Evolutionary conservation across 1,140 invertebrate species (phyloP).

Genomic region (Drosophila kepulauana): DNA sequence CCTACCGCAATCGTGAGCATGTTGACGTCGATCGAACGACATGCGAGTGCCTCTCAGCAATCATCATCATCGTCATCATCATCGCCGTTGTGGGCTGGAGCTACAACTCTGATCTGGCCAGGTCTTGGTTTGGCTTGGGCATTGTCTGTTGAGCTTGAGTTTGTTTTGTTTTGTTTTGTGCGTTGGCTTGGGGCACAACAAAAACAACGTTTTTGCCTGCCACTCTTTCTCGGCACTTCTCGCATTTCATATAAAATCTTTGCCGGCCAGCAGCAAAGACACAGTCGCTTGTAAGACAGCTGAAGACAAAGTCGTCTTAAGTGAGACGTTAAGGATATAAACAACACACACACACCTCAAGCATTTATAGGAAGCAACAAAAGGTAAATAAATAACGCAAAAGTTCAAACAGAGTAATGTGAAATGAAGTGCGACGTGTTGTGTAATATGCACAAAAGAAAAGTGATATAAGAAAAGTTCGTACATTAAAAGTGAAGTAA

Average conservation of each 20-base stretch:
- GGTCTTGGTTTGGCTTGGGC: slow-evolving; percentile 26
- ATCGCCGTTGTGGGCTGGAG: slow-evolving; percentile 46
- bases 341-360: slow-evolving; percentile 46
- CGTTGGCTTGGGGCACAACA: slow-evolving; percentile 34
- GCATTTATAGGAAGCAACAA: slow-evolving; percentile 72
- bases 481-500: slow-evolving; percentile 28
- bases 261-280: slow-evolving; percentile 60
- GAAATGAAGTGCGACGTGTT: slow-evolving; percentile 70
- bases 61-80: slow-evolving; percentile 40
- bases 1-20: slow-evolving; percentile 72
- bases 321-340: slow-evolving; percentile 62
- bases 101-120: slow-evolving; percentile 41
- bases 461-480: slow-evolving; percentile 44
- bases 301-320: slow-evolving; percentile 61
- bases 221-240: slow-evolving; percentile 63
- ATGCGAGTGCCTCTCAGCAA: slow-evolving; percentile 45
- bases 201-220: slow-evolving; percentile 36
- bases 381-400: slow-evolving; percentile 61
- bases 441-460: slow-evolving; percentile 61
- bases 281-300: slow-evolving; percentile 74
- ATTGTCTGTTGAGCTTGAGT: slow-evolving; percentile 54
- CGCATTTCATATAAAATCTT: slow-evolving; percentile 80
- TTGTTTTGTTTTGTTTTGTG: slow-evolving; percentile 55
- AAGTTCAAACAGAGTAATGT: slow-evolving; percentile 56
- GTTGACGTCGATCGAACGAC: slow-evolving; percentile 53